Percentiles rank a stretch among this genome's conserved stretches.
phyloP scores from a whole-genome alignment of 2,113 vertebrate genomes.

The Tautogolabrus adspersus region DNA sequence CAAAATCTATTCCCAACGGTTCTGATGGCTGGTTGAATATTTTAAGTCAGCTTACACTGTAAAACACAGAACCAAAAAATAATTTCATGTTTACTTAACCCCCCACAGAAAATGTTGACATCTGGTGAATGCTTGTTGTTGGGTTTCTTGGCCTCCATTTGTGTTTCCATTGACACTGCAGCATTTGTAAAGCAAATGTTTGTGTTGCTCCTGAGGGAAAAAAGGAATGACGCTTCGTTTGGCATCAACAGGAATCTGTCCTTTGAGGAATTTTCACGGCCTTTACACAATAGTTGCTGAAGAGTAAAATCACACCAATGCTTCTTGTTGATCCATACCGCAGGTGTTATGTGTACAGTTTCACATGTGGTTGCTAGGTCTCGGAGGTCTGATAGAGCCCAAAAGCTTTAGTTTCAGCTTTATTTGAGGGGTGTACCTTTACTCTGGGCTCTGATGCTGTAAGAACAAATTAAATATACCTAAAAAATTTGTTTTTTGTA shows the following conservation, averaged over 20 bases:
- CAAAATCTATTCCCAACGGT: conserved; percentile 32
- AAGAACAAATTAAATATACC: neutral
- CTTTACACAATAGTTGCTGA: conserved; percentile 23
- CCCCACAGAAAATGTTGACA: conserved; percentile 35
- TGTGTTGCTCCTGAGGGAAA: conserved; percentile 19
- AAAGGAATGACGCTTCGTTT: neutral
- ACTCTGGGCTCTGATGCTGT: neutral
- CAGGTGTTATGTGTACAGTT: neutral
- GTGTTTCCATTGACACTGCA: conserved; percentile 20
- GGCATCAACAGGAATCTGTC: neutral
- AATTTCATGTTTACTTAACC: conserved; percentile 16
- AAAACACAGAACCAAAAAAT: neutral
- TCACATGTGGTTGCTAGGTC: neutral
- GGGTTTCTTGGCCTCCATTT: conserved; percentile 41
- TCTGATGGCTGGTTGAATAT: conserved; percentile 41
- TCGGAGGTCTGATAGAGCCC: neutral
- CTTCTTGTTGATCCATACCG: conserved; percentile 6
- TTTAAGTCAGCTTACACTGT: conserved; percentile 28
- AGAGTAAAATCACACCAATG: conserved; percentile 12
- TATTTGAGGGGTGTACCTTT: neutral
- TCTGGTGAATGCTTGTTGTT: conserved; percentile 44
- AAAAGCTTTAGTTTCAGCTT: neutral
- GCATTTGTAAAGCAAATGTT: conserved; percentile 29
- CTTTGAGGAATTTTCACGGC: conserved; percentile 10
- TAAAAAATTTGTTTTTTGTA: too few species aligned